Base-by-base conservation (phyloP, 2,113 vertebrate species). In the Nymphicus hollandicus region DNA sequence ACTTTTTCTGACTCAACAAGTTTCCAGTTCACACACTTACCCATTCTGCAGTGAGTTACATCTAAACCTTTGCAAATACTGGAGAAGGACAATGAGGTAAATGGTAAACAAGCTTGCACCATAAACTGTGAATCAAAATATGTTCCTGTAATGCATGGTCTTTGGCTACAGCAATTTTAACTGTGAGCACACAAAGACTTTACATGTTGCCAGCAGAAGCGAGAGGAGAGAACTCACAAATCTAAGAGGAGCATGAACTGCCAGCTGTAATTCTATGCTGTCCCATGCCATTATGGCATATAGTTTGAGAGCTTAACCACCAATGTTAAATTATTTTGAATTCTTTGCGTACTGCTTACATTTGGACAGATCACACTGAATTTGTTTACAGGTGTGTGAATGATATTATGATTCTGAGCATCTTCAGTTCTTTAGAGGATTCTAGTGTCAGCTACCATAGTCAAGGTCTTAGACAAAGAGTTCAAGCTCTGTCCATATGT, bases 381-480 rank as follows among this genome's bases (percentile, higher is more conserved):
- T 94, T 97, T 95, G 53, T 95, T 96, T 94, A 64, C 70, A 91
- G 89, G 63, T 81, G 43, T 86, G 58, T 84, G 83, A 91, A 77
- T 79, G 76, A 86, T 86, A 89, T 37, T 52, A 89, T 20, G 66
- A 61, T 88, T 96, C 13, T 41, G 41, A 41, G 41, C 97, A 71
- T 92, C 89, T 93, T 95, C 86, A 47, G 73, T 82, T 96, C 92
- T 96, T 91, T 29, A 41, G 89, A 95, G 91, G 88, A 63, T 92
- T 92, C 49, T 68, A 68, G 78, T 74, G 66, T 66, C 93, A 94
- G 72, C 73, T 94, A n/a, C 39, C 24, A 19, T 70, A 93, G 73
- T 81, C 74, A 44, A 81, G 33, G 86, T 87, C 81, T 94, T 91
- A 74, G 63, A 43, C 68, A 94, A 96, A 73, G 60, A 83, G 74